phyloP scores from a whole-genome alignment of 2,797 vertebrate genomes.

The Nyctibius grandis region DNA sequence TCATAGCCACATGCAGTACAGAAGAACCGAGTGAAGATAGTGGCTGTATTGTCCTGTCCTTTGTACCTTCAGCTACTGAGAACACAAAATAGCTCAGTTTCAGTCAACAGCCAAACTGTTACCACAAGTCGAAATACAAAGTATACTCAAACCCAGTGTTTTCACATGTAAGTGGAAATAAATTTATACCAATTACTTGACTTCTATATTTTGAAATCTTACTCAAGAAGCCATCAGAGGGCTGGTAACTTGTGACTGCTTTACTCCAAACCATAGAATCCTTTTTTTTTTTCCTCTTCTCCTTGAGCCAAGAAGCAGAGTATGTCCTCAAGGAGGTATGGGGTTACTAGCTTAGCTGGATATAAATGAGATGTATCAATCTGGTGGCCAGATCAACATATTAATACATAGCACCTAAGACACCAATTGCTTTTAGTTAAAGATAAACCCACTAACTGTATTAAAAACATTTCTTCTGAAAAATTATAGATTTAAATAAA shows the following conservation, averaged over 20 bases:
- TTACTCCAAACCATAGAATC: background rate
- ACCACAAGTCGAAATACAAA: background rate
- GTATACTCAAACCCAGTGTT: background rate
- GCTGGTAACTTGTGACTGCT: background rate
- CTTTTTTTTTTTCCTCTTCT: background rate
- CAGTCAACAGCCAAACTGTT: background rate
- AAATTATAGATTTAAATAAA: background rate
- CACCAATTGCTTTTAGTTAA: background rate
- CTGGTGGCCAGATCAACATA: background rate
- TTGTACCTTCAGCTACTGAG: background rate
- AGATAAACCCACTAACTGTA: background rate
- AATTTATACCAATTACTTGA: background rate
- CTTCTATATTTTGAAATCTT: background rate
- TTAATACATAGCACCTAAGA: background rate
- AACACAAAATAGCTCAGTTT: background rate
- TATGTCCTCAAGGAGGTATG: background rate
- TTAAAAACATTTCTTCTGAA: background rate
- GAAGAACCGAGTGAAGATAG: background rate
- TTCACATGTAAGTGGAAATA: background rate
- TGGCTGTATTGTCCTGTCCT: background rate
- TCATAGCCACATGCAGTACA: background rate
- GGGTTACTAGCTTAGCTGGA: background rate
- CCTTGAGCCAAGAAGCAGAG: background rate
- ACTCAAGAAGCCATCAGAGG: background rate
- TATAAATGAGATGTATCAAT: background rate